Conservation (phyloP, 1,140 invertebrate species). For the Drosophila albomicans region DNA sequence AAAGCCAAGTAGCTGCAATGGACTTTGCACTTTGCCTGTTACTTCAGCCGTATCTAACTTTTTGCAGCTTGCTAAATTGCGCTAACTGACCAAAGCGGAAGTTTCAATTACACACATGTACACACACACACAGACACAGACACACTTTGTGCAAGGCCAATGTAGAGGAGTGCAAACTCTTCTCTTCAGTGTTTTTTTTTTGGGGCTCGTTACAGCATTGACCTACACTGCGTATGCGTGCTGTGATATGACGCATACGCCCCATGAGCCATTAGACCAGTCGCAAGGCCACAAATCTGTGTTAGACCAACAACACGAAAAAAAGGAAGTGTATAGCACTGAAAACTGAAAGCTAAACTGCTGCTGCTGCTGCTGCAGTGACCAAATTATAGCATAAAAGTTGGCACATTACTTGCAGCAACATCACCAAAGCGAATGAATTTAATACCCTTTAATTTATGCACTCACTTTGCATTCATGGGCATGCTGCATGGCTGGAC, state of each 20-base stretch:
- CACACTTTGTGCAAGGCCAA: conserved; percentile 25
- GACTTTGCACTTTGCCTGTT: conserved; percentile 80
- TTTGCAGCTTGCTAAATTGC: conserved; percentile 82
- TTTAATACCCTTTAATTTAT: conserved; percentile 66
- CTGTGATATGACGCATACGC: conserved; percentile 72
- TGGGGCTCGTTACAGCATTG: conserved; percentile 59
- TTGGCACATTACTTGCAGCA: conserved; percentile 78
- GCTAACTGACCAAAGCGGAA: conserved; percentile 82
- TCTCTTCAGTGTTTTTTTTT: not conserved
- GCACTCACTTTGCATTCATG: conserved; percentile 46
- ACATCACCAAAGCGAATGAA: conserved; percentile 28
- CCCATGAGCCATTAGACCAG: conserved; percentile 50
- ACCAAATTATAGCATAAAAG: conserved; percentile 78
- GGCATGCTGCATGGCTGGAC: not conserved
- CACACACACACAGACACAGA: conserved; percentile 29
- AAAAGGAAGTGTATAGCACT: conserved; percentile 29
- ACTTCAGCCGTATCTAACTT: conserved; percentile 81
- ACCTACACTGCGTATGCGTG: conserved; percentile 78
- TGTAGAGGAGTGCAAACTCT: not conserved
- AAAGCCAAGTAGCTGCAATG: conserved; percentile 81
- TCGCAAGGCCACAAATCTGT: conserved; percentile 77
- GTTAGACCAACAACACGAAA: conserved; percentile 46
- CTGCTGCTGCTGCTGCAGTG: conserved; percentile 24
- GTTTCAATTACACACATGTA: conserved; percentile 77
- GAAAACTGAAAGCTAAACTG: not conserved